Evolutionary conservation across 2,113 vertebrate genomes (phyloP), one percentile per base, ranked within the genome.

Genomic region (Brachyistius frenatus): DNA sequence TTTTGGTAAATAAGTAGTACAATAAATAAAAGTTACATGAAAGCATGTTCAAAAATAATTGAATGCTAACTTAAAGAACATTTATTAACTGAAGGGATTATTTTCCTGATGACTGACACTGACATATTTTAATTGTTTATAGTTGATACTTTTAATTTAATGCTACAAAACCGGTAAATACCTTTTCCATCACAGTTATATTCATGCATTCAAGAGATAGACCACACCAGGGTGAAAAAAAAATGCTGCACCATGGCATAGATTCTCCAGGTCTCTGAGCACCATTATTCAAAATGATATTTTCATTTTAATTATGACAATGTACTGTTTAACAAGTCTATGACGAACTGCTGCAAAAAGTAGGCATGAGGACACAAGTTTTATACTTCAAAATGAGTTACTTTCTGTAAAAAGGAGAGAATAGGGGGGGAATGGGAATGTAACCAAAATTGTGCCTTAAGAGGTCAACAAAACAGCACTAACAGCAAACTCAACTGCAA

Each of bases 101-200:
- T 23, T 23, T 23, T 23, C 23, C 23, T 23, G 23, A 23, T 23
- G 23, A 23, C 23, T 23, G 23, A 23, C 23, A 23, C 23, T 23
- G 23, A 23, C 23, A 23, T 23, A 23, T 23, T 23, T 23, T 23
- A 23, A 23, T 23, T 23, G 23, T 23, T 23, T 23, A 23, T 23
- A 23, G 2, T 77, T 66, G n/a, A 61, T 39, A 52, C 55, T 58
- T 82, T 78, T 68, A 68, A 83, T 79, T 72, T 50, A 66, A 32
- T 36, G 47, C 70, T 55, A 37, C 64, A 73, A 23, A 23, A 23
- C 23, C 23, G 23, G 1, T 23, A 23, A 23, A 23, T 23, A 23
- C 23, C 23, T 23, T 23, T 23, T 23, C 23, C 23, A 23, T 23
- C 23, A 23, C 23, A 23, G 23, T 23, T 23, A 23, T 23, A 23